A percentile compares a stretch with the other conserved stretches of the same genome.
Evolutionary conservation across 2,888 invertebrate species (phyloP).

Genomic region (Campoletis raptor): DNA sequence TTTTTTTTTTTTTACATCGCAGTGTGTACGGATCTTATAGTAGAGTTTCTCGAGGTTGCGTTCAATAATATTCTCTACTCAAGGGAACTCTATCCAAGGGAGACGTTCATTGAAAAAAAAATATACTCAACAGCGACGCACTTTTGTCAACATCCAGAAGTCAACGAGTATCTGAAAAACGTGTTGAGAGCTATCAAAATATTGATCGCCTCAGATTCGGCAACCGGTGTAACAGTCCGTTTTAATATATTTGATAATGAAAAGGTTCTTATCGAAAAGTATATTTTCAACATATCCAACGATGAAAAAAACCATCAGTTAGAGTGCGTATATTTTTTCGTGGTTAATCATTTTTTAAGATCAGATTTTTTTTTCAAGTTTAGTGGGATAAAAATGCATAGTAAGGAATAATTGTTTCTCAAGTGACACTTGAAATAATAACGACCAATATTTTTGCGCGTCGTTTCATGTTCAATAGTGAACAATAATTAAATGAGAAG

Average conservation of each 20-base stretch:
- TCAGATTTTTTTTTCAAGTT: no score
- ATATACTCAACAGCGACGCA: constrained; percentile 88
- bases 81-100: constrained; percentile 88
- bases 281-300: constrained; percentile 84
- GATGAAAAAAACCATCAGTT: constrained; percentile 69
- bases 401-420: no score
- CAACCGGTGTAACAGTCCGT: constrained; percentile 86
- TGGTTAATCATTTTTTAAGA: constrained; percentile 21
- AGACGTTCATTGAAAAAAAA: constrained; percentile 88
- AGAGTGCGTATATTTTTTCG: constrained; percentile 75
- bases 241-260: constrained; percentile 86
- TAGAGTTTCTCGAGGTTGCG: constrained; percentile 89
- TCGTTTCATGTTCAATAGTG: no score
- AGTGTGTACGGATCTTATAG: constrained; percentile 87
- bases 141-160: constrained; percentile 88
- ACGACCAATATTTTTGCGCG: no score
- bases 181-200: constrained; percentile 76
- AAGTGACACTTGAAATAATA: no score
- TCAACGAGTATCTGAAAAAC: constrained; percentile 86
- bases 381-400: no score
- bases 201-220: constrained; percentile 84
- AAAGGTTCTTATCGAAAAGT: constrained; percentile 84
- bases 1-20: constrained; percentile 68
- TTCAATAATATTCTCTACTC: constrained; percentile 88
- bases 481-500: no score